These are phyloP conservation scores for Brachionus calyciflorus DNA, from an alignment of 1,140 invertebrate genomes.

Conservation along the genomic window DNA sequence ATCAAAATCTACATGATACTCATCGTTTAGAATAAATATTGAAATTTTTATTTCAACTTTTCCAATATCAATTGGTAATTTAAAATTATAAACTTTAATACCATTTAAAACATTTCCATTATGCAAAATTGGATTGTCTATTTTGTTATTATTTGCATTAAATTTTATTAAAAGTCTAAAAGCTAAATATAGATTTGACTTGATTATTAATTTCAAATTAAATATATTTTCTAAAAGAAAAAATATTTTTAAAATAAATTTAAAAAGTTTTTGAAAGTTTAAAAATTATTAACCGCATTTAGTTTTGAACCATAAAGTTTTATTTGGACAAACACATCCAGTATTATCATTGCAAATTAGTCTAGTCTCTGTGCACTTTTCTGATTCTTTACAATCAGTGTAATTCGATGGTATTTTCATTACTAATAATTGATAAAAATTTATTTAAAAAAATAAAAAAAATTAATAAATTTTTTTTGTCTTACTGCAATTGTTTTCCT, in stretches of 20 bases:
- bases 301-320: not conserved
- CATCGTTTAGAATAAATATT: too few species aligned
- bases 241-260: too few species aligned
- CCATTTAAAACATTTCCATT: too few species aligned
- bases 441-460: not conserved
- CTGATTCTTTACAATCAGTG: not conserved
- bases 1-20: too few species aligned
- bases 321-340: not conserved
- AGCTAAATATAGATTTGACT: not conserved
- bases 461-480: not conserved
- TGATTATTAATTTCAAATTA: not conserved
- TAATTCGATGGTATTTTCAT: not conserved
- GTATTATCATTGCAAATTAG: not conserved
- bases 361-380: not conserved
- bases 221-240: not conserved
- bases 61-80: too few species aligned
- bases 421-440: not conserved
- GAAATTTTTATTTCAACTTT: too few species aligned
- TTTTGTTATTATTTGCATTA: too few species aligned
- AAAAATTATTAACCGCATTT: not conserved
- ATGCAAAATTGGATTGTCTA: not conserved
- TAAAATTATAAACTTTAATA: too few species aligned
- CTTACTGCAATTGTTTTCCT: not conserved
- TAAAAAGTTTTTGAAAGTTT: not conserved
- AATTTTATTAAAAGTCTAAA: not conserved